Evolutionary conservation across 2,113 vertebrate species (phyloP), one percentile per base, ranked within the genome.

Genomic region (Tetraodon nigroviridis): DNA sequence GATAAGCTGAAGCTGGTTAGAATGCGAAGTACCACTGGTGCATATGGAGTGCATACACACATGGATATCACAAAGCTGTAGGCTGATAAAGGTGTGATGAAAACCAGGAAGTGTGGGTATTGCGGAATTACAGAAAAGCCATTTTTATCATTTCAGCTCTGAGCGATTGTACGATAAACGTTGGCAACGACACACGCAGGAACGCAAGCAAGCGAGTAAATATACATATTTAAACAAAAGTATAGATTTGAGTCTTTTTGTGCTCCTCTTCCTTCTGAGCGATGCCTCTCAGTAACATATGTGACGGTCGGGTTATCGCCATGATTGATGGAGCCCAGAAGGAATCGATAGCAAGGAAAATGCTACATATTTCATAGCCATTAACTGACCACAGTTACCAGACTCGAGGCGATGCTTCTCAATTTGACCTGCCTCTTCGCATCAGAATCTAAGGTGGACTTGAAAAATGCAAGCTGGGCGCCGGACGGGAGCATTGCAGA

Each of bases 321-420:
- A 3, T 85, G 83, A 90, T 81, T 78, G 82, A 88, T 87, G 67
- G 62, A 40, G 65, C 71, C 76, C 71, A 51, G 47, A 47, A 74
- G 80, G 79, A 86, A 88, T 90, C 86, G 65, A 89, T 89, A 80
- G 55, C 55, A 29, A 56, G 50, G 60, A 61, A 67, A 76, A 73
- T 70, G 69, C 58, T 66, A 79, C 82, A 84, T 89, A 87, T 89
- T 86, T 87, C 79, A 88, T 59, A 66, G 61, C 71, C 72, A 85
- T 83, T 82, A 87, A 80, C 58, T 77, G 73, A 75, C 64, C 67
- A 67, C 71, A 72, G 72, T 81, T 75, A 77, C 76, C 75, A 80
- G 65, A 85, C 61, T 67, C 63, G 27, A 37, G 67, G 73, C 72
- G 60, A 78, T 81, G 76, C 71, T 85, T 85, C 78, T 81, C 81